Evolutionary conservation across 1,140 invertebrate genomes (phyloP), one percentile per base, ranked within the genome.

Genomic region (Rhynchophorus ferrugineus): DNA sequence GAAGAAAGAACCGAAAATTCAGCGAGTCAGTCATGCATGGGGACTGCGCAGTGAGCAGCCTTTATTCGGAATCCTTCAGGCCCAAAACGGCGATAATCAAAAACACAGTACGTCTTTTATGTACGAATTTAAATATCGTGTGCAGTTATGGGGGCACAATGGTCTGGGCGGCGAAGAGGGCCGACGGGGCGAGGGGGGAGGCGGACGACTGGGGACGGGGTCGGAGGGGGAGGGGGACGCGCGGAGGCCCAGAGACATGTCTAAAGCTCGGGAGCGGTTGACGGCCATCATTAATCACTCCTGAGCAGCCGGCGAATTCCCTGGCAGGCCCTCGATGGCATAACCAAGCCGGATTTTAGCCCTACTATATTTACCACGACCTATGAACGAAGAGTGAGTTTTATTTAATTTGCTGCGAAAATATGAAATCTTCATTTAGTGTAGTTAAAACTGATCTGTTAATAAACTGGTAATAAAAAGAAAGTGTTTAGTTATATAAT

Each of bases 201-300:
- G 56, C 55, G 49, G 49, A 38, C 50, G 46, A 54, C 61, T 59
- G 57, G 56, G 59, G 60, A 58, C 61, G 5, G 5, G 13, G 55
- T 56, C 61, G 24, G 24, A 29, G 24, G 24, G 24, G 24, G 52
- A 24, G 54, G 56, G 55, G 45, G 44, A 47, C 45, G 47, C 57
- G 61, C 60, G 57, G 59, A 55, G 61, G 60, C 64, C 62, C 60
- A 65, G 61, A 68, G 64, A 68, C 64, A 66, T 61, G 64, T 68
- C 64, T 66, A 68, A 68, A 68, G 64, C 66, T 68, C 64, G 65
- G 64, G 62, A 66, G 56, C 64, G 58, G 62, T 58, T 66, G 66
- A 68, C 66, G 56, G 54, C 42, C 41, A 68, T 68, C 66, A 68
- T 68, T 68, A 66, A 68, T 68, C 64, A 68, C 61, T 48, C 57